A percentile compares a stretch with the other conserved stretches of the same genome.
Conservation (phyloP, 2,888 invertebrate genomes). For the Coleophora deauratella region DNA sequence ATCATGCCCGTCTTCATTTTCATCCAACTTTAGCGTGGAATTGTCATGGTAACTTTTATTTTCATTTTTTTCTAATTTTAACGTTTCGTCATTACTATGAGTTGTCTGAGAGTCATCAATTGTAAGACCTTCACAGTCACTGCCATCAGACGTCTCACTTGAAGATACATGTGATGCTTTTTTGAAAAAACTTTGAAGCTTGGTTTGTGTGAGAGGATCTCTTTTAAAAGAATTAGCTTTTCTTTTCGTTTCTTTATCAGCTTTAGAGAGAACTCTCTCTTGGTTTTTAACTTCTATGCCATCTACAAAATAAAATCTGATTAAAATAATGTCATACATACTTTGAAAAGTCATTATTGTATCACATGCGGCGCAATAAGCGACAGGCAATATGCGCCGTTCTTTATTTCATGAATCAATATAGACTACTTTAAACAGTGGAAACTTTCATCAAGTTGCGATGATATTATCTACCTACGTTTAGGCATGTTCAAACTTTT, state of each 20-base stretch:
- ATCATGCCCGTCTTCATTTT: constrained; percentile 13
- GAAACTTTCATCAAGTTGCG: too few species aligned
- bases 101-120: constrained; percentile 41
- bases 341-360: too few species aligned
- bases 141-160: constrained; percentile 30
- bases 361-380: not conserved
- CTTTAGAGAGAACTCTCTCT: constrained; percentile 45
- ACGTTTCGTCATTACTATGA: constrained; percentile 35
- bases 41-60: constrained; percentile 16
- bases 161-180: constrained; percentile 39
- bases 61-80: constrained; percentile 31
- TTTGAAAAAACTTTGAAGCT: constrained; percentile 55
- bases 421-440: too few species aligned
- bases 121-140: constrained; percentile 42
- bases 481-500: too few species aligned
- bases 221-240: constrained; percentile 64
- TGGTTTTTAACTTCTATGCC: constrained; percentile 31
- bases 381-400: too few species aligned
- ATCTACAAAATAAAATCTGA: constrained; percentile 18
- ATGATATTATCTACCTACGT: too few species aligned
- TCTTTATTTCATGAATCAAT: too few species aligned
- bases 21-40: constrained; percentile 16
- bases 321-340: too few species aligned
- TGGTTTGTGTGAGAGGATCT: constrained; percentile 64
- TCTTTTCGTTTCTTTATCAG: constrained; percentile 58